Percentiles rank a stretch among this genome's conserved stretches.
Conservation (phyloP, 2,888 invertebrate species). For the Erebia palarica region DNA sequence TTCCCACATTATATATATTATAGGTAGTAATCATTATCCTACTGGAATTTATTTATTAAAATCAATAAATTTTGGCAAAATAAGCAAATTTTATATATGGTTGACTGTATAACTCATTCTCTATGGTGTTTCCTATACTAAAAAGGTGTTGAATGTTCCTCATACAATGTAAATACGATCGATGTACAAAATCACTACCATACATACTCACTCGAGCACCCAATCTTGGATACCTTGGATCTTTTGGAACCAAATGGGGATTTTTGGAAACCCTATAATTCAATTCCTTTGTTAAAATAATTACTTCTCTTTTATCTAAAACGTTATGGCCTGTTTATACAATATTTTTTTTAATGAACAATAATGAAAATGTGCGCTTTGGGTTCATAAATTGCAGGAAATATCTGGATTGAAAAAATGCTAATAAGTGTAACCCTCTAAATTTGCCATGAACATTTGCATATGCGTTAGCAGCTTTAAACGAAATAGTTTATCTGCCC, state of each 20-base stretch:
- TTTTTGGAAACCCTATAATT: background rate
- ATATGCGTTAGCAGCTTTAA: no score
- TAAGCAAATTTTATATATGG: background rate
- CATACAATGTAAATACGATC: slow-evolving; percentile 23
- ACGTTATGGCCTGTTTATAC: slow-evolving; percentile 10
- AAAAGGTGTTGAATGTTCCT: slow-evolving; percentile 28
- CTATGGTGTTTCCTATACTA: slow-evolving; percentile 28
- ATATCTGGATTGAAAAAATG: no score
- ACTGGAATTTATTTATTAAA: no score
- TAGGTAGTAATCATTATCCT: no score
- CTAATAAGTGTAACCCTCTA: no score
- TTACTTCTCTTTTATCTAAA: background rate
- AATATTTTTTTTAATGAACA: background rate
- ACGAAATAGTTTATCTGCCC: no score
- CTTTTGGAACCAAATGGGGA: background rate
- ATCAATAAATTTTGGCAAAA: background rate
- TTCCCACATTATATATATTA: no score
- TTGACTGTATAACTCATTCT: slow-evolving; percentile 21
- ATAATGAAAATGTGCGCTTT: background rate
- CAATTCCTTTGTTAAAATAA: background rate
- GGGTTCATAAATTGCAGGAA: background rate
- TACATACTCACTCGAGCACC: slow-evolving; percentile 12
- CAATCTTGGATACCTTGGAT: slow-evolving; percentile 5
- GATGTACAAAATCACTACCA: slow-evolving; percentile 24
- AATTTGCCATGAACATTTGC: no score